Conservation (phyloP, 2,113 vertebrate species). For the Parus major region DNA sequence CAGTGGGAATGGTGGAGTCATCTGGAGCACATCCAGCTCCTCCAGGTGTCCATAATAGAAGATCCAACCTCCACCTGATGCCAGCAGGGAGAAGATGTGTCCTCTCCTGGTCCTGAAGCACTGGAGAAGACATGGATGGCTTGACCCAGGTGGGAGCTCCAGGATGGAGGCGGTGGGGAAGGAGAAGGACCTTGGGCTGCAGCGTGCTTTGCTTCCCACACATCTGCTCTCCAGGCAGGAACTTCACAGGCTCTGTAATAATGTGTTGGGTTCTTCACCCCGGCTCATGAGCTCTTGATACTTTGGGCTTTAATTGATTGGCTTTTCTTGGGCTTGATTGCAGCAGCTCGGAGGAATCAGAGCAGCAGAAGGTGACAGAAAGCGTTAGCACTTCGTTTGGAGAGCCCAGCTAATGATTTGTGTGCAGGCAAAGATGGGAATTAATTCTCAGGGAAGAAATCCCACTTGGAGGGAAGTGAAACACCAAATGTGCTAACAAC, state of each 20-base stretch:
- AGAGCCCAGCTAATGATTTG: conserved; percentile 65
- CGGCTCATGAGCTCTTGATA: conserved; percentile 35
- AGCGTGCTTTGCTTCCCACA: neutral
- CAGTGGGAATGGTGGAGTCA: neutral
- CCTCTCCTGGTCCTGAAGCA: neutral
- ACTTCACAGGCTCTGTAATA: conserved; percentile 63
- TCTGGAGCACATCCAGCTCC: neutral
- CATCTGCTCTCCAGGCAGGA: conserved; percentile 50
- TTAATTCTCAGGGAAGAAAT: conserved; percentile 56
- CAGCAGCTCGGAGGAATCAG: conserved; percentile 41
- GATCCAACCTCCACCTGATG: neutral
- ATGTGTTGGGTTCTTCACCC: conserved; percentile 64
- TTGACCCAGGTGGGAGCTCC: conserved; percentile 13
- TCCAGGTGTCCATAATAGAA: neutral
- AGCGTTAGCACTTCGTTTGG: conserved; percentile 69
- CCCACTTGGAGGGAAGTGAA: conserved; percentile 10
- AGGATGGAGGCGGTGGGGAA: neutral
- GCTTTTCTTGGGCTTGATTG: conserved; percentile 74
- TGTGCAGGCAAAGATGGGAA: conserved; percentile 29
- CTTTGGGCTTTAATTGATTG: conserved; percentile 69
- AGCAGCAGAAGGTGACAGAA: conserved; percentile 69
- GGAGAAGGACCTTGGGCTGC: neutral
- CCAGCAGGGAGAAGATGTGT: neutral
- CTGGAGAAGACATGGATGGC: neutral
- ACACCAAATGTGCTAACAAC: conserved; percentile 45